Base-by-base conservation (phyloP, 1,140 invertebrate species). In the Pseudomyrmex sp. region DNA sequence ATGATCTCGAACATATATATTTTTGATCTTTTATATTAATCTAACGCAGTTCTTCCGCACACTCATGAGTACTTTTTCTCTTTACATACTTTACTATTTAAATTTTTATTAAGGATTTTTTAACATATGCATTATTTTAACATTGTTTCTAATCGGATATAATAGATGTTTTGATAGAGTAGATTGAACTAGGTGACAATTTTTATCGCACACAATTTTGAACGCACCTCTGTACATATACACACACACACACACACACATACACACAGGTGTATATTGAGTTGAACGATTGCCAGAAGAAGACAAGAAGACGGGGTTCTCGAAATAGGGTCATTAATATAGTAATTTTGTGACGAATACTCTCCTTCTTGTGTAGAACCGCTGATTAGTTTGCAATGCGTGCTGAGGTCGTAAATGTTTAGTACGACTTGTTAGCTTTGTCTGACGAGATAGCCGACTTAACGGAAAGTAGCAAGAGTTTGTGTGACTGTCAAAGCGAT, bases 371-470 rank as follows among this genome's bases (percentile, higher is more conserved):
- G 5, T 7, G 76, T 72, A 80, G 76, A 70, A 70, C 35, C 66
- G 66, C 76, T 80, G 76, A 79, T 74, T 86, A 66, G 69, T 74
- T 66, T n/a, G 84, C 69, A 59, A 61, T 50, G 56, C 62, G 54
- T 56, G 76, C 69, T 75, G 77, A 35, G 69, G 20, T 82, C 63
- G 63, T 82, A 56, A 83, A 20, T 54, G 18, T 58, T 82, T 85
- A 85, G 61, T 66, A 20, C 72, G 72, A 70, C 46, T 74, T 77
- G n/a, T 61, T 68, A 73, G 52, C 48, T 58, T 80, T 72, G 26
- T 46, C 13, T 18, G 9, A 18, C 12, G 66, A 58, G 20, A 80
- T 12, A 26, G 66, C 13, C 13, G 46, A 35, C 58, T 13, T 69
- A 48, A 59, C 44, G 44, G 48, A 72, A 58, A 70, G 54, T 59